Conservation (phyloP, 92 coral and sea anemone genomes). For the Porites divaricata region DNA sequence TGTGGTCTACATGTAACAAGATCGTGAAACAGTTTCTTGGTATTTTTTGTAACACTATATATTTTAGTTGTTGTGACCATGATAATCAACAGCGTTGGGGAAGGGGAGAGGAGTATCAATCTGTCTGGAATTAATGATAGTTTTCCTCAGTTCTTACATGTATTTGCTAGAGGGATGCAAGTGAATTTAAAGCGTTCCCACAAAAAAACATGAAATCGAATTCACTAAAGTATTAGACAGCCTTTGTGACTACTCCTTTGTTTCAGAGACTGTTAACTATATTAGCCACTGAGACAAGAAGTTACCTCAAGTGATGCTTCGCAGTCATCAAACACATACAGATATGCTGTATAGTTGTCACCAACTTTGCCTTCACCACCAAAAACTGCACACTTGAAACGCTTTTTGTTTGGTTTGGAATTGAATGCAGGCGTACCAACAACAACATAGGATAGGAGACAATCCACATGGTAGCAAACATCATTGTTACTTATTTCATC, state of each 20-base stretch:
- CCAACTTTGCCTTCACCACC: conserved; percentile 56
- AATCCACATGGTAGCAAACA: conserved; percentile 41
- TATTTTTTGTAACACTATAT: no score
- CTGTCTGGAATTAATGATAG: no score
- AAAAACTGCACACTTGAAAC: conserved; percentile 77
- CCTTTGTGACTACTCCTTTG: no score
- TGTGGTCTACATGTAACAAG: no score
- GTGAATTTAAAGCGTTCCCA: no score
- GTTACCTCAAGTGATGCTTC: conserved; percentile 72
- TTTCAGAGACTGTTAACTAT: background rate
- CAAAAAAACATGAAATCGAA: background rate
- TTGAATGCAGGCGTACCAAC: conserved; percentile 46
- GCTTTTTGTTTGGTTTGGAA: conserved; percentile 57
- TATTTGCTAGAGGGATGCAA: no score
- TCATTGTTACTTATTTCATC: conserved; percentile 34
- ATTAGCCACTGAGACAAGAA: background rate
- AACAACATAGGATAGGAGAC: conserved; percentile 53
- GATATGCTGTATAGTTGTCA: conserved; percentile 38
- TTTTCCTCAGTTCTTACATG: no score
- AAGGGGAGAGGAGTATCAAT: background rate
- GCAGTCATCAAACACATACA: conserved; percentile 78
- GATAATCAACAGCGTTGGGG: background rate
- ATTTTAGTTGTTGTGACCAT: no score
- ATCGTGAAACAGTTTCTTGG: no score
- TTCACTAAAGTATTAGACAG: background rate